Percentiles rank a stretch among this genome's conserved stretches.
phyloP scores from a whole-genome alignment of 2,797 vertebrate species.

The Bufotes viridis region DNA sequence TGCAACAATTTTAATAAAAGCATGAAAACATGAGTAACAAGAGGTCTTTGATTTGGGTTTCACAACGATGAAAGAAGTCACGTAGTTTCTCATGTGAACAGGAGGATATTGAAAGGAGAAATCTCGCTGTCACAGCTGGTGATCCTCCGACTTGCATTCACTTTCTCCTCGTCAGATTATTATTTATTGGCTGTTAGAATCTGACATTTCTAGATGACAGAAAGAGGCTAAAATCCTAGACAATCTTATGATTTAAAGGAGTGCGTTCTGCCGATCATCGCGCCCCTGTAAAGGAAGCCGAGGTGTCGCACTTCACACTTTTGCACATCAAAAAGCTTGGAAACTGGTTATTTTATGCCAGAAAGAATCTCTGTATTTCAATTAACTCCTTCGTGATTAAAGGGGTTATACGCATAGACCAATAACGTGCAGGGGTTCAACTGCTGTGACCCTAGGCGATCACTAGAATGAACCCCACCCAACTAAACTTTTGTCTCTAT shows the following conservation, averaged over 20 bases:
- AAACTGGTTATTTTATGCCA: not conserved
- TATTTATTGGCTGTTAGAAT: conserved; percentile 21
- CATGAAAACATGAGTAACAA: not conserved
- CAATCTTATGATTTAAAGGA: not conserved
- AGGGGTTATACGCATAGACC: not conserved
- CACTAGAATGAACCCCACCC: no score
- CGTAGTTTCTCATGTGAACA: not conserved
- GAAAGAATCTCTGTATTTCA: not conserved
- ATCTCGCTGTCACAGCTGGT: conserved; percentile 7
- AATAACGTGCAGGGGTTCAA: no score
- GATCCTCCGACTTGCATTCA: not conserved
- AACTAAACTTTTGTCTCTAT: no score
- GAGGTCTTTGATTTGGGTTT: conserved; percentile 21
- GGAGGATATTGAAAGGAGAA: not conserved
- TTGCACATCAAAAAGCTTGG: not conserved
- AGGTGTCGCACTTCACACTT: not conserved
- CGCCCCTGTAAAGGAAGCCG: not conserved
- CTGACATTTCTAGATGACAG: conserved; percentile 25
- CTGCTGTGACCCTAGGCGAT: no score
- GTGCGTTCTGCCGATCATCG: not conserved
- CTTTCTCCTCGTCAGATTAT: conserved; percentile 3
- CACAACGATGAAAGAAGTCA: conserved; percentile 16
- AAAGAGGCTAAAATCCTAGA: not conserved
- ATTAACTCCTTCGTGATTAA: not conserved
- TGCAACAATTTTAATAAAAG: not conserved